Evolutionary conservation across 2,113 vertebrate genomes (phyloP), one percentile per base, ranked within the genome.

Genomic region (Micronycteris hirsuta): DNA sequence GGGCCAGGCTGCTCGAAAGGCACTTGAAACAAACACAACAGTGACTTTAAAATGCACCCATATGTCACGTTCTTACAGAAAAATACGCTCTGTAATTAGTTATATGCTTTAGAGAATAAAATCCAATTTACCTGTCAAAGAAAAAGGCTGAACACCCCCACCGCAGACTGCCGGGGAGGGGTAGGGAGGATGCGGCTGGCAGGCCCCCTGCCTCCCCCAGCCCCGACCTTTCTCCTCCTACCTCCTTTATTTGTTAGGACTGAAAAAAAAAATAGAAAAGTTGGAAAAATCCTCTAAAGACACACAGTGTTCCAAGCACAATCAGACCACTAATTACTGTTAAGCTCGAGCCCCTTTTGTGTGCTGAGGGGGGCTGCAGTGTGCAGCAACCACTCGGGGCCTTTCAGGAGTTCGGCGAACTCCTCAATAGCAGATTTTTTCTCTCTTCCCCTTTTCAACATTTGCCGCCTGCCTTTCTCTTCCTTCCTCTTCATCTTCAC

Each of bases 311-410:
- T 98, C 98, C 97, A 97, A 96, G 98, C 98, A 97, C 97, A 91
- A 93, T 94, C 96, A 81, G 98, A 91, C 97, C 98, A 97, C 98
- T 99, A 99, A 99, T 98, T 98, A 98, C 98, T 97, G 97, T 98
- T 98, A 98, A 98, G 98, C 98, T 89, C 5, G 49, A 93, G 98
- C 90, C 97, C 95, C 97, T 96, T 99, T 98, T 98, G 98, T 98
- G 97, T 96, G 97, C 97, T 96, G 97, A 98, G 98, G 95, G 87
- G 58, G 22, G 49, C 77, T 52, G 71, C 65, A 54, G 91, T 41
- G 54, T 19, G 86, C 7, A 70, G 97, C 97, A 78, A 92, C 97
- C 98, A 96, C 98, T 98, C 76, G 95, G 97, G 97, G 76, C 98
- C 83, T 98, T 98, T 98, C 98, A 98, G 80, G 96, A 95, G 97